phyloP scores from a whole-genome alignment of 2,113 vertebrate species.

The Melanostigma gelatinosum region DNA sequence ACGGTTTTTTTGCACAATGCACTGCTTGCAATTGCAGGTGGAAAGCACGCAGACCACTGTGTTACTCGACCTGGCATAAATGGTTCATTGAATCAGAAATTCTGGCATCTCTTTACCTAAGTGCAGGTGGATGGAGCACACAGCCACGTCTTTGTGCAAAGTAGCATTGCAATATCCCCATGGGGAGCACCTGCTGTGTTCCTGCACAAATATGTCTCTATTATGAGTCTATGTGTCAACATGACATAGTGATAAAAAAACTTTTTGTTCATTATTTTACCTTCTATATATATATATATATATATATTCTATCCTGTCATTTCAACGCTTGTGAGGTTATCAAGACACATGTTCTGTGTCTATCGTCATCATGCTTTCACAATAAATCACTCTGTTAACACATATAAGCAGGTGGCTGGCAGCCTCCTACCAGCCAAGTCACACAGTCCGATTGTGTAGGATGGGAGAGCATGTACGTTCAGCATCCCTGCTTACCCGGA shows the following conservation, averaged over 20 bases:
- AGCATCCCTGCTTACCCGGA: conserved; percentile 39
- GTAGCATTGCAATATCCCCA: conserved; percentile 42
- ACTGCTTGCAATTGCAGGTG: conserved; percentile 27
- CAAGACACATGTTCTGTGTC: conserved; percentile 41
- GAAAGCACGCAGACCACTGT: conserved; percentile 30
- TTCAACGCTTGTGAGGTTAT: conserved; percentile 27
- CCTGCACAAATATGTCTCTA: conserved; percentile 48
- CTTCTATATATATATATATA: not conserved
- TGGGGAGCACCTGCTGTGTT: conserved; percentile 67
- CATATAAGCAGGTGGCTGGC: conserved; percentile 63
- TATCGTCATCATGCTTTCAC: conserved; percentile 35
- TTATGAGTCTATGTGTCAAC: conserved; percentile 53
- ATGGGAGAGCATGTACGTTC: conserved; percentile 35
- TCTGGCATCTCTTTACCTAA: conserved; percentile 66
- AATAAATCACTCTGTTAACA: conserved; percentile 68
- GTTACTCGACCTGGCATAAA: conserved; percentile 61
- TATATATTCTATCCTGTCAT: conserved; percentile 24
- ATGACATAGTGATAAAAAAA: conserved; percentile 23
- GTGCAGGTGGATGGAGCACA: conserved; percentile 69
- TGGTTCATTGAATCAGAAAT: conserved; percentile 70
- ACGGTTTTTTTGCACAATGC: not conserved
- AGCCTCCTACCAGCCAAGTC: conserved; percentile 36
- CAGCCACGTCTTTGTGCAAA: conserved; percentile 72
- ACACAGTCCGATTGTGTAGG: conserved; percentile 37
- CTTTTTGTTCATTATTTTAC: not conserved